phyloP scores from a whole-genome alignment of 2,113 vertebrate genomes.

The Leptosomus discolor region DNA sequence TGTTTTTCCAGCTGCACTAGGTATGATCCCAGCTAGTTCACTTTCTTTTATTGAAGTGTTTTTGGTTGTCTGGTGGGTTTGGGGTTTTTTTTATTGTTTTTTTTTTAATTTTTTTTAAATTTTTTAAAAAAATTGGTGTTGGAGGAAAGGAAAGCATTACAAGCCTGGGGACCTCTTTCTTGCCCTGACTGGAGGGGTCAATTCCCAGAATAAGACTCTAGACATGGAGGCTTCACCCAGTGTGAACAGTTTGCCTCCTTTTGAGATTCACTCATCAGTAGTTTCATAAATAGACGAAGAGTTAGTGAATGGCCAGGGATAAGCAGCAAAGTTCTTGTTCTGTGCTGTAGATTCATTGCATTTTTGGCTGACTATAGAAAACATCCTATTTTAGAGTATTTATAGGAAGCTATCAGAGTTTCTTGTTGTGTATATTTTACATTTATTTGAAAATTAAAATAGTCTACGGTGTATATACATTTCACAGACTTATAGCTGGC shows the following conservation, averaged over 20 bases:
- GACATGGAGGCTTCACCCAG: not conserved
- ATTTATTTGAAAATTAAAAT: slow-evolving; percentile 38
- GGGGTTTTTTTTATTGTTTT: not conserved
- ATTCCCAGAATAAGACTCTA: not conserved
- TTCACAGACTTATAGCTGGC: not conserved
- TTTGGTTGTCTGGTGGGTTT: not conserved
- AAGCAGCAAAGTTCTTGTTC: not conserved
- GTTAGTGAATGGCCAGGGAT: not conserved
- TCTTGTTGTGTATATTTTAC: not conserved
- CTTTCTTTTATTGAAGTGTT: not conserved
- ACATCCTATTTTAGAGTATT: not conserved
- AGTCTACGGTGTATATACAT: not conserved
- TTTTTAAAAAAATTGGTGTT: not conserved
- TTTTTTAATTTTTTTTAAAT: not conserved
- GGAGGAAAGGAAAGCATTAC: not conserved
- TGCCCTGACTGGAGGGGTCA: not conserved
- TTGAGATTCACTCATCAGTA: not conserved
- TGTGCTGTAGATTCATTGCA: not conserved
- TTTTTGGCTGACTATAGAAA: not conserved
- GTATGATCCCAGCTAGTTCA: not conserved
- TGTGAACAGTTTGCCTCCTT: not conserved
- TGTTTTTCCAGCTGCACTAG: not conserved
- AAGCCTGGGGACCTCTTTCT: not conserved
- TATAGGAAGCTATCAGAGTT: slow-evolving; percentile 5
- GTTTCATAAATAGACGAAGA: not conserved